phyloP scores from a whole-genome alignment of 1,140 invertebrate species.

The Telenomus remus region DNA sequence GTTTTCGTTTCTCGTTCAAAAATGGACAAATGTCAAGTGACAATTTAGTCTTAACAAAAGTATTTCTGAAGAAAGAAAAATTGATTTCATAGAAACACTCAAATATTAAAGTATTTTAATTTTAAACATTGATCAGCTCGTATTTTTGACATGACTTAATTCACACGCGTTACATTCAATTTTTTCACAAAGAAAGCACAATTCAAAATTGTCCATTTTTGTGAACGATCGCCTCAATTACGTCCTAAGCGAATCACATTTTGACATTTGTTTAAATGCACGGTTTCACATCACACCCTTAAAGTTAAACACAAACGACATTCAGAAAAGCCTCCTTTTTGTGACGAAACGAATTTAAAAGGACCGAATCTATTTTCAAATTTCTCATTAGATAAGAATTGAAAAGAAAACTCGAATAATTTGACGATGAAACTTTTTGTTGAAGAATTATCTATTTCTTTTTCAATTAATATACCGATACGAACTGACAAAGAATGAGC shows the following conservation, averaged over 20 bases:
- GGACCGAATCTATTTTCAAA: not conserved
- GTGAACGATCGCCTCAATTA: conserved; percentile 6
- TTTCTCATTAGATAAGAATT: too few relatives aligned
- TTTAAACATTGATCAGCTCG: too few relatives aligned
- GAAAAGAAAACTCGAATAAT: too few relatives aligned
- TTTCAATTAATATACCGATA: conserved; percentile 12
- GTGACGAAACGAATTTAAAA: not conserved
- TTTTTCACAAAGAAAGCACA: conserved; percentile 16
- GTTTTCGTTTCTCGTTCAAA: conserved; percentile 21
- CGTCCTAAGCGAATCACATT: conserved; percentile 33
- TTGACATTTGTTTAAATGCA: conserved; percentile 4
- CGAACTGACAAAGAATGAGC: not conserved
- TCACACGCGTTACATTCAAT: not conserved
- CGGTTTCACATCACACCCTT: conserved; percentile 16
- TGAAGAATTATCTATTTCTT: conserved; percentile 1
- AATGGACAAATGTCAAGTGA: conserved; percentile 14
- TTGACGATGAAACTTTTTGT: conserved; percentile 7
- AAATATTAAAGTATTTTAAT: too few relatives aligned
- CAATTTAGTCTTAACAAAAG: not conserved
- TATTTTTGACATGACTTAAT: too few relatives aligned
- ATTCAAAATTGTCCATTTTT: conserved; percentile 22
- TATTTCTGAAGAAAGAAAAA: not conserved
- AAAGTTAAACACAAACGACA: conserved; percentile 37
- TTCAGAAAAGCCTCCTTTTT: conserved; percentile 23
- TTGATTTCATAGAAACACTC: not conserved